Conservation (phyloP, 2,113 vertebrate species). For the Indri indri region DNA sequence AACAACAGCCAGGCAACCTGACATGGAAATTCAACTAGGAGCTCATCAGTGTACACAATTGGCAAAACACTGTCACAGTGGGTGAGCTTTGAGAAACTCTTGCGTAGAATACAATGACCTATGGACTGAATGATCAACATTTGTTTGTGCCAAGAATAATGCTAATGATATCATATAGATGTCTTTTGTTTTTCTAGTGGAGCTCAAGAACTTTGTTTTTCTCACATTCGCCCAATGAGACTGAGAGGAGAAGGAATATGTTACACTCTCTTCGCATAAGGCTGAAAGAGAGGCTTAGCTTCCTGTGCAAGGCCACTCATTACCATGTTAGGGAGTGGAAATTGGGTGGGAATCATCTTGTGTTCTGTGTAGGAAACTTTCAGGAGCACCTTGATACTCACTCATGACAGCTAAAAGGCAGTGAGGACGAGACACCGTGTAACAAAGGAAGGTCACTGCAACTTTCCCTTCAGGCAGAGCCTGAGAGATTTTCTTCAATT, state of each 20-base stretch:
- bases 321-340: too few relatives aligned
- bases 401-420: not conserved
- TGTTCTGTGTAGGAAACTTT: not conserved
- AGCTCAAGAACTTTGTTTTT: not conserved
- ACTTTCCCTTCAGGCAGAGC: not conserved
- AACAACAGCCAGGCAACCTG: not conserved
- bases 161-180: not conserved
- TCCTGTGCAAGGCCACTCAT: not conserved
- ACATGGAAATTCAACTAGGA: not conserved
- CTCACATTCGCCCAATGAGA: not conserved
- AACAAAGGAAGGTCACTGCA: not conserved
- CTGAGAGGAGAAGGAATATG: too few relatives aligned
- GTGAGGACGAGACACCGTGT: not conserved
- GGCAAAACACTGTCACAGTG: not conserved
- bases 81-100: not conserved
- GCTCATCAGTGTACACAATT: not conserved
- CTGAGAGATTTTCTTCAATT: conserved; percentile 13
- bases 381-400: not conserved
- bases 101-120: not conserved
- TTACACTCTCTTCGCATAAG: not conserved
- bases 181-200: not conserved
- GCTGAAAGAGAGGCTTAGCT: not conserved
- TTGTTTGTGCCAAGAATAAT: not conserved
- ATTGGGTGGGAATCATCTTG: not conserved
- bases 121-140: not conserved